Evolutionary conservation across 2,888 invertebrate species (phyloP), one percentile per base, ranked within the genome.

Genomic region (Pyrrhosoma nymphula): DNA sequence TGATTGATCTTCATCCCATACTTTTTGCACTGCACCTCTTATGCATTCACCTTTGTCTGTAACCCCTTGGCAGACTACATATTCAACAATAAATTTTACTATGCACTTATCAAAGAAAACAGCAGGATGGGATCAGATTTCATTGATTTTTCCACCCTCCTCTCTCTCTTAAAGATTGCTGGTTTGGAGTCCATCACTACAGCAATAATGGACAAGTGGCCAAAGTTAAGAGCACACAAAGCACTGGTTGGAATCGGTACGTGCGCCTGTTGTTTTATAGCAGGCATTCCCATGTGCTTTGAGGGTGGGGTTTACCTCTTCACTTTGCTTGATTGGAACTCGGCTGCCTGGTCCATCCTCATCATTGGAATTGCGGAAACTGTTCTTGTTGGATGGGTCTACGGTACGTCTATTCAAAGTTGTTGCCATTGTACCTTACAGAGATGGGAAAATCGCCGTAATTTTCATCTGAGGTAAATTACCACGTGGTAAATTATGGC

Each of bases 241-340:
- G 96, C 96, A 95, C 96, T 97, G 97, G 98, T 98, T 56, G 98
- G 98, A 8, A 97, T 98, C 0, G 97, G 97, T 47, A 98, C 98
- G n/a, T 98, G 98, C 96, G 96, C 97, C 88, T 96, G 97, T 0
- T 98, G 98, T 96, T 98, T 98, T 97, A 96, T 98, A 23, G 97
- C 98, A 89, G 98, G 98, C 0, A 96, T 98, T 75, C 98, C 98
- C 56, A 98, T 98, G 98, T 98, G 98, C 96, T 98, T 98, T 96
- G 97, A 98, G 96, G 98, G 98, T 10, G 98, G 98, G 23, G 98
- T 98, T 95, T 98, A 98, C 96, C 97, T 98, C 96, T 98, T 98
- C 96, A 98, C 98, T 14, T 96, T 98, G 95, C 97, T 98, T 97
- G 98, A 98, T 97, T 98, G 98, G 98, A 98, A 98, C 96, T 98